Percentiles rank a stretch among this genome's conserved stretches.
Evolutionary conservation across 2,888 invertebrate genomes (phyloP).

Genomic region (Baccha elongata): DNA sequence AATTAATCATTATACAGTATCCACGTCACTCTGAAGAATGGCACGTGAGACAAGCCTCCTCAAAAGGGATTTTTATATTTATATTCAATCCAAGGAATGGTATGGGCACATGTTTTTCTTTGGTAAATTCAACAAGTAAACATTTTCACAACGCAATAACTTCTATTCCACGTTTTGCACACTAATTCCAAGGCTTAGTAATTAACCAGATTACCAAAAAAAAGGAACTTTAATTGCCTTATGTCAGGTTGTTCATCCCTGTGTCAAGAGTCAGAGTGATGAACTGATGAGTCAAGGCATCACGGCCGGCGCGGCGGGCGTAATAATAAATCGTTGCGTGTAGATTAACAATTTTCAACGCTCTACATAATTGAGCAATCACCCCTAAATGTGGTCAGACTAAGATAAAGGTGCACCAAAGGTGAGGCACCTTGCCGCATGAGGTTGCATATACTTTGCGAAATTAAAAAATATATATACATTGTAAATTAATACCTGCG

Average conservation of each 20-base stretch:
- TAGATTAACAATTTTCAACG: background rate
- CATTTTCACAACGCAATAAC: background rate
- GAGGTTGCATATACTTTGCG: slow-evolving; percentile 48
- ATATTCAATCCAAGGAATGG: background rate
- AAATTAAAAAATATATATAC: slow-evolving; percentile 21
- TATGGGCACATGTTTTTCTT: background rate
- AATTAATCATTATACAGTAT: background rate
- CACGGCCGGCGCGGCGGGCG: too few relatives aligned
- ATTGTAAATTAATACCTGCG: slow-evolving; percentile 52
- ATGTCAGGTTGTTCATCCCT: background rate
- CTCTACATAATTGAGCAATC: slow-evolving; percentile 24
- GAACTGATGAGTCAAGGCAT: too few relatives aligned
- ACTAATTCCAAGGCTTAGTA: background rate
- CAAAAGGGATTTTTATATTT: background rate
- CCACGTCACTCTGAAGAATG: background rate
- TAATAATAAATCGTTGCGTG: slow-evolving; percentile 9
- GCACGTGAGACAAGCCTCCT: slow-evolving; percentile 6
- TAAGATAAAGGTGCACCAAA: slow-evolving; percentile 14
- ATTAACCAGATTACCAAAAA: slow-evolving; percentile 5
- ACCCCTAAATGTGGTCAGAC: slow-evolving; percentile 23
- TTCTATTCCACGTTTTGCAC: background rate
- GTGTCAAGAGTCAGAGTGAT: too few relatives aligned
- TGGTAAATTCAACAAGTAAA: background rate
- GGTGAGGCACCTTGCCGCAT: slow-evolving; percentile 12
- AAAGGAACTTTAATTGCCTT: background rate